Conservation (phyloP, 2,888 invertebrate species). For the Ophioninae sp. region DNA sequence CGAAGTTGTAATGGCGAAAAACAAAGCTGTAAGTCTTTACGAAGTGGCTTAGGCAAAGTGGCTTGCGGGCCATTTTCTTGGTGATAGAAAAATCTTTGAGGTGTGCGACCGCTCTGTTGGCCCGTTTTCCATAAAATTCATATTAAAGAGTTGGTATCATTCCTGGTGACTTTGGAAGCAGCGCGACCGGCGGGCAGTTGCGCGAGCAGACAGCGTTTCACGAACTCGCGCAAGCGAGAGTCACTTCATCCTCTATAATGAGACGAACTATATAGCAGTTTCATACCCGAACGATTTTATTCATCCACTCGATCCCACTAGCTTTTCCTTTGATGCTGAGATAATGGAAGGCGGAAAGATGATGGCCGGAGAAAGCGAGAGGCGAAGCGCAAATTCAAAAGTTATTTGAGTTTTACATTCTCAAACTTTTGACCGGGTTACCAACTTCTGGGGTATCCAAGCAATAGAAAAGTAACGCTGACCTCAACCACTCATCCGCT, state of each 20-base stretch:
- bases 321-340: conserved; percentile 25
- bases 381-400: conserved; percentile 53
- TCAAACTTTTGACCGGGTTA: conserved; percentile 58
- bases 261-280: conserved; percentile 51
- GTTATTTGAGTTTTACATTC: conserved; percentile 52
- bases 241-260: conserved; percentile 55
- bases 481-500: conserved; percentile 12
- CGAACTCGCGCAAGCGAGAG: conserved; percentile 45
- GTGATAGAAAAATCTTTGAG: conserved; percentile 40
- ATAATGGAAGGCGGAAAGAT: conserved; percentile 29
- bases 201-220: conserved; percentile 54
- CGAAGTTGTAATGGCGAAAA: conserved; percentile 3
- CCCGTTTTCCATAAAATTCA: conserved; percentile 63
- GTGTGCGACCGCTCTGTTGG: conserved; percentile 7
- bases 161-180: conserved; percentile 55
- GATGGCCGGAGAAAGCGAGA: conserved; percentile 4
- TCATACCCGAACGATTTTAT: conserved; percentile 45
- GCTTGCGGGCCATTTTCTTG: conserved; percentile 27
- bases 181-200: conserved; percentile 45
- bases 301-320: conserved; percentile 34
- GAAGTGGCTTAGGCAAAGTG: background rate
- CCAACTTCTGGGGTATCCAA: conserved; percentile 24
- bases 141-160: conserved; percentile 58
- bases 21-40: conserved; percentile 11
- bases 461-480: conserved; percentile 17